Evolutionary conservation across 2,113 vertebrate species (phyloP).

Genomic region (Colistium nudipinnis): DNA sequence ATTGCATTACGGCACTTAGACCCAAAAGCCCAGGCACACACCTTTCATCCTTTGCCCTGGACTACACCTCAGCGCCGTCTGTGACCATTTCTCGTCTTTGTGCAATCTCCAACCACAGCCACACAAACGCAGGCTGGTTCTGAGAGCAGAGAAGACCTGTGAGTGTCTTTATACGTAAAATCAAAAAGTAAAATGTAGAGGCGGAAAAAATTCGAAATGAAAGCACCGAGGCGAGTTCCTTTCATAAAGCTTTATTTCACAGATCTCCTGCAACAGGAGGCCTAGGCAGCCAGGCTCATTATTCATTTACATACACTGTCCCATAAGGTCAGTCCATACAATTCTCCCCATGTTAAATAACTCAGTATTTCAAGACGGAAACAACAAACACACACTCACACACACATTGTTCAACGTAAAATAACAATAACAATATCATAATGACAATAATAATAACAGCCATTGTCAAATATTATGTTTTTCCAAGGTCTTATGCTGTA

Average conservation of each 20-base stretch:
- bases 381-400: constrained; percentile 62
- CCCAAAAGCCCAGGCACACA: constrained; percentile 4
- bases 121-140: constrained; percentile 14
- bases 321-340: constrained; percentile 78
- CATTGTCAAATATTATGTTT: constrained; percentile 72
- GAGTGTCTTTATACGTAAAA: too few species aligned
- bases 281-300: constrained; percentile 82
- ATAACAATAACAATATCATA: constrained; percentile 76
- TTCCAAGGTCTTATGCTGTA: constrained; percentile 71
- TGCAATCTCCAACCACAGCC: constrained; percentile 20
- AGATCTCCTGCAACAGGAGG: constrained; percentile 67
- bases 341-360: constrained; percentile 89
- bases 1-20: not conserved
- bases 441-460: constrained; percentile 75
- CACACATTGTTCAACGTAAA: constrained; percentile 76
- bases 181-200: too few species aligned
- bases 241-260: constrained; percentile 85
- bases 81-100: not conserved
- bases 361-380: constrained; percentile 84
- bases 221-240: constrained; percentile 40
- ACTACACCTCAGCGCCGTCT: constrained; percentile 4
- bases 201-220: too few species aligned
- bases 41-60: constrained; percentile 30
- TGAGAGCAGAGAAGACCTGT: constrained; percentile 1
- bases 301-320: constrained; percentile 91